Conservation (phyloP, 2,113 vertebrate genomes). For the Anhinga rufa region DNA sequence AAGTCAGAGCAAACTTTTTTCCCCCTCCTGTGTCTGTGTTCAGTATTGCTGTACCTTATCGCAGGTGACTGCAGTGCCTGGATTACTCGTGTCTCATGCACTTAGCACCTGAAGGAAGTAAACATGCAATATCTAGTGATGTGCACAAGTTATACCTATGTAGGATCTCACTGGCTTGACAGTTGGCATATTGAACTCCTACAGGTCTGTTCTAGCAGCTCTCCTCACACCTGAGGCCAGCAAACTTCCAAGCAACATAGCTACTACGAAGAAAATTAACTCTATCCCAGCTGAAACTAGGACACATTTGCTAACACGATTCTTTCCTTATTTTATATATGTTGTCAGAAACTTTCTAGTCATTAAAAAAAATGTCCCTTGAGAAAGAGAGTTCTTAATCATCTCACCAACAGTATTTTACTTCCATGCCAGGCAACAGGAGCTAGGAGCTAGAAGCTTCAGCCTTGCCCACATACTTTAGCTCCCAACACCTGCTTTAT, state of each 20-base stretch:
- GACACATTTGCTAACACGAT: too few relatives aligned
- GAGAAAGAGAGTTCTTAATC: neutral
- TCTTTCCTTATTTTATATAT: too few relatives aligned
- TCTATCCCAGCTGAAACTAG: too few relatives aligned
- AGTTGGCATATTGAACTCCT: neutral
- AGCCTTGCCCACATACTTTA: neutral
- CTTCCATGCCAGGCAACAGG: neutral
- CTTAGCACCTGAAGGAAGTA: neutral
- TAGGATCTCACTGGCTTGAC: neutral
- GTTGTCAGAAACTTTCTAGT: neutral
- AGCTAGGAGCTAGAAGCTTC: neutral
- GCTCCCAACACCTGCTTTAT: neutral
- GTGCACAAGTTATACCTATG: neutral
- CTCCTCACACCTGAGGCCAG: neutral
- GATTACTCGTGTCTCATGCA: neutral
- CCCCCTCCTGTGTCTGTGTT: neutral
- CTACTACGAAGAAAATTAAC: too few relatives aligned
- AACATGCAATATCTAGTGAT: rapidly evolving
- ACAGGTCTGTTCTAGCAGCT: neutral
- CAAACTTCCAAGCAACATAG: neutral
- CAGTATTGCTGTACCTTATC: neutral
- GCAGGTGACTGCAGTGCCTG: neutral
- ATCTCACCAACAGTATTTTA: neutral
- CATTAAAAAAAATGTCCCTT: neutral
- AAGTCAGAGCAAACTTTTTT: neutral